Base-by-base conservation (phyloP, 2,113 vertebrate species). In the Macroglossus sobrinus region DNA sequence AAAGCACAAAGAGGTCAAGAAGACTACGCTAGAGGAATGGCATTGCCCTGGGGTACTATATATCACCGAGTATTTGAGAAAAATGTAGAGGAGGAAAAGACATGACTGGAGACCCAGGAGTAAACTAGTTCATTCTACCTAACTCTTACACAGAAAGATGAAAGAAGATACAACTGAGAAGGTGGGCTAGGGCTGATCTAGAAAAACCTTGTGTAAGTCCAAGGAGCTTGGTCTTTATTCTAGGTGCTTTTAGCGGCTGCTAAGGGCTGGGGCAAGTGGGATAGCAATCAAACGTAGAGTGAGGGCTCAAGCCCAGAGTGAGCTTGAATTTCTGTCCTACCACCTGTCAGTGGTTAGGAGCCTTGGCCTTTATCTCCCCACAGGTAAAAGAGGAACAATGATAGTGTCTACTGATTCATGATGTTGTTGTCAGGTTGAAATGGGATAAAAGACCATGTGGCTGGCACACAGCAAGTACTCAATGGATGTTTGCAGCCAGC, bases 241-340 rank as follows among this genome's bases (percentile, higher is more conserved):
- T 30, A 2, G 2, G 0, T 2, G 7, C 2, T 0, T 43, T 9
- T 12, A 35, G 76, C 7, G 84, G 61, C 1, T 0, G 2, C 61
- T 19, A 71, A 72, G 64, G 53, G 7, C 22, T 3, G 21, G 26
- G 10, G 0, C 18, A 71, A 30, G 14, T 16, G 4, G 30, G 12
- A 16, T 1, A 1, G 19, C 35, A 63, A 40, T 1, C 0, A 9
- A 38, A 64, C 6, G 74, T 10, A 9, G 40, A 24, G n/a, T 7
- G 14, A 94, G 21, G 47, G 38, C 38, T 59, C n/a, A 2, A 28
- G 64, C 35, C 28, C 57, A 43, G 19, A 28, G 12, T 18, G 21
- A 40, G n/a, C 74, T 57, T 35, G 15, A 71, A 45, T 76, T 79
- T 76, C 38, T 75, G 22, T 85, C 61, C 30, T n/a, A 21, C 38